Conservation (phyloP, 2,888 invertebrate genomes). For the Epirrhoe alternata region DNA sequence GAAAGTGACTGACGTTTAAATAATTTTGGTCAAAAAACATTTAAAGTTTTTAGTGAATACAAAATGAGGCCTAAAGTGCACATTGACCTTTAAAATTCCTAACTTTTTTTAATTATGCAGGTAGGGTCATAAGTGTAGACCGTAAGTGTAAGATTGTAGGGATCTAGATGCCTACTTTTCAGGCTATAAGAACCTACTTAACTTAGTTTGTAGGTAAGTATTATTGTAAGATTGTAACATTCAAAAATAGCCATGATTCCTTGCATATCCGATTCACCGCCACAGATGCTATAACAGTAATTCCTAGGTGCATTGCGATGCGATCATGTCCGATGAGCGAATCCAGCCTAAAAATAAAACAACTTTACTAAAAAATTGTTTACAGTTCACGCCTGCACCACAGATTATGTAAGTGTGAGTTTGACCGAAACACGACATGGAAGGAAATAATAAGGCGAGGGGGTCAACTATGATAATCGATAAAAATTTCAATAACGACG, state of each 20-base stretch:
- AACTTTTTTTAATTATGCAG: neutral
- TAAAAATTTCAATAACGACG: too few relatives aligned
- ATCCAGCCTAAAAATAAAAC: constrained; percentile 78
- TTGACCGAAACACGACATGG: neutral
- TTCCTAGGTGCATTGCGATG: constrained; percentile 2
- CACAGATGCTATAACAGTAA: constrained; percentile 15
- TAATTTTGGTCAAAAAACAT: neutral
- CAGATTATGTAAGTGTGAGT: constrained; percentile 1
- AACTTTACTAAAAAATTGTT: constrained; percentile 64
- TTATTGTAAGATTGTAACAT: neutral
- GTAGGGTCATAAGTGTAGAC: too few relatives aligned
- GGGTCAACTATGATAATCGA: neutral
- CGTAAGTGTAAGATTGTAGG: too few relatives aligned
- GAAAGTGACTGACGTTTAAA: neutral
- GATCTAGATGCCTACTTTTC: too few relatives aligned
- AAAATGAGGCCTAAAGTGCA: neutral
- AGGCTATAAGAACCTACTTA: too few relatives aligned
- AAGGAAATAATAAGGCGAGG: neutral
- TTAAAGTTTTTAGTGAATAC: neutral
- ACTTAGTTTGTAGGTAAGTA: neutral
- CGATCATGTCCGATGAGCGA: constrained; percentile 60
- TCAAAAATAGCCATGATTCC: constrained; percentile 9
- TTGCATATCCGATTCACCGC: neutral
- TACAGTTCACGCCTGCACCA: constrained; percentile 59
- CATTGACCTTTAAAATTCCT: neutral